Base-by-base conservation (phyloP, 2,888 invertebrate genomes). In the Aricia artaxerxes region DNA sequence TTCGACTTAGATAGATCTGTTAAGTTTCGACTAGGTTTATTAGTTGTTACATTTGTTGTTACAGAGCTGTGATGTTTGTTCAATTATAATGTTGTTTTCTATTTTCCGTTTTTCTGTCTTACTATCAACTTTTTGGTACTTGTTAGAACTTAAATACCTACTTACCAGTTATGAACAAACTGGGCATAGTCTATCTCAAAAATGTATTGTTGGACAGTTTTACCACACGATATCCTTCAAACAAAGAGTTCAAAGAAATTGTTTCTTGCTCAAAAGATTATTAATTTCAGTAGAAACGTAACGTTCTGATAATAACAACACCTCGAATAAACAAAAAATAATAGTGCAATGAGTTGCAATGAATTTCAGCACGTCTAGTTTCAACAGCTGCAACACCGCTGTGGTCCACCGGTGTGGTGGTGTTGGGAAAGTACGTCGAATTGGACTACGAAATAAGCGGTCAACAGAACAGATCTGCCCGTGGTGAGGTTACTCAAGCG, bases 401-500 rank as follows among this genome's bases (percentile, higher is more conserved):
- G 89, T 88, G 88, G 87, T 87, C 87, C 85, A 82, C 84, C 24
- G 24, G 24, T 24, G 24, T 24, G 24, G 24, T 24, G 24, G 86
- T 88, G 90, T 93, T 93, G 92, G 90, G 93, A 92, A 94, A 93
- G 91, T 89, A 92, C 92, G 91, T 92, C 89, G 87, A 91, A 92
- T 92, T 91, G 90, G 91, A 89, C 84, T 89, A 90, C 90, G 89
- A 88, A 90, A 92, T 92, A 93, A 91, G 90, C 89, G 87, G 89
- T 84, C 88, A 91, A 87, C 90, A 88, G 89, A 90, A 92, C 86
- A 89, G 86, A 88, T 87, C 86, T 90, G 88, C 89, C 91, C 91
- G 88, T 88, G 90, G 89, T 90, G 89, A 87, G 80, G 85, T 92
- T 92, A 89, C 89, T 85, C 86, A 91, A 92, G 77, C 40, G 79